Evolutionary conservation across 2,797 vertebrate species (phyloP), one percentile per base, ranked within the genome.

Genomic region (Sebastes vulpes): DNA sequence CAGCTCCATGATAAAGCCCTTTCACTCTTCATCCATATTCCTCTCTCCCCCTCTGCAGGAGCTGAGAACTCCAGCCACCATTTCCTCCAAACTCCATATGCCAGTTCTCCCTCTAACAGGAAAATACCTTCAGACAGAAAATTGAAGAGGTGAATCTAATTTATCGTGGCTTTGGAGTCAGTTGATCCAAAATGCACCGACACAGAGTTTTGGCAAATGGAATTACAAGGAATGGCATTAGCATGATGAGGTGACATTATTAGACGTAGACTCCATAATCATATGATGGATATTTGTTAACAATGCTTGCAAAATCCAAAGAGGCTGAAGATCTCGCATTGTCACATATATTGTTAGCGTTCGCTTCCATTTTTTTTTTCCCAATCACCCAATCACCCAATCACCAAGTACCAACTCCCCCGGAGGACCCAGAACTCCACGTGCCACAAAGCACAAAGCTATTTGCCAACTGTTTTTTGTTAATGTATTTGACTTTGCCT

Each of bases 1-100:
- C 54, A 18, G 29, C 14, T 20, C 31, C 18, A 46, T 66, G 32
- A 32, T 63, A 77, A 79, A 80, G 9, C 14, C 32, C 9, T 66
- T 81, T 82, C 59, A 82, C 60, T 79, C 67, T 3, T 73, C 58
- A 25, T 3, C 65, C 20, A 26, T 23, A 4, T 16, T 60, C 53
- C 35, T 26, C 14, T 58, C 35, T 38, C 35, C 61, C 16, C 23
- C 20, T 60, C 38, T 4, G 9, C 26, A 72, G 58, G 52, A 73
- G 21, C 58, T 61, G 9, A 73, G 56, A 59, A 54, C 61, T 58
- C n/a, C 58, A 57, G 25, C 5, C 38, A 68, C 18, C 20, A 65
- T 25, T 66, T 63, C 56, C 48, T 60, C 42, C 16, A 1, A 70
- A 73, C 50, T 42, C 72, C 28, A 70, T 69, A 74, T 38, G 38